These are phyloP conservation scores for Aethina tumida DNA, from an alignment of 1,140 invertebrate genomes.

Conservation along the genomic window DNA sequence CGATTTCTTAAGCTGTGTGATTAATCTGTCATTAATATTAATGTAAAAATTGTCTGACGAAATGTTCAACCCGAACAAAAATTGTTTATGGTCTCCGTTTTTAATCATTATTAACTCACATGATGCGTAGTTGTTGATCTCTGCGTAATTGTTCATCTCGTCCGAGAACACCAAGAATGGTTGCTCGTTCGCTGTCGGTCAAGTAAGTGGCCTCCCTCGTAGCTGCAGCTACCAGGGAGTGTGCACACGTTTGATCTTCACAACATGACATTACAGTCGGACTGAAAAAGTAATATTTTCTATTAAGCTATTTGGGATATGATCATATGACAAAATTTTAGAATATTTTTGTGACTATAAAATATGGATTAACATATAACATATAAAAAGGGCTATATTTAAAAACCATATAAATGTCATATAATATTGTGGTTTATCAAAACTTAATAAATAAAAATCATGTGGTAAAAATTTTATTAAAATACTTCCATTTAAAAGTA, in stretches of 20 bases:
- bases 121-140: constrained; percentile 27
- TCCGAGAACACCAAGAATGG: constrained; percentile 32
- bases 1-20: too few species aligned
- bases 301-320: not conserved
- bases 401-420: too few species aligned
- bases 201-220: constrained; percentile 27
- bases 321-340: not conserved
- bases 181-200: constrained; percentile 29
- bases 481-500: too few species aligned
- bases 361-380: too few species aligned
- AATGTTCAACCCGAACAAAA: too few species aligned
- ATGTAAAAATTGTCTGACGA: too few species aligned
- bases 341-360: not conserved
- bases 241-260: constrained; percentile 28
- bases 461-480: too few species aligned
- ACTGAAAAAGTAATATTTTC: not conserved
- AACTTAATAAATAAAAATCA: too few species aligned
- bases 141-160: constrained; percentile 31
- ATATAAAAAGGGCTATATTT: too few species aligned
- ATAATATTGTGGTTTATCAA: too few species aligned
- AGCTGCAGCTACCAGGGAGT: constrained; percentile 29
- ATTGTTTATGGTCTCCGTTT: too few species aligned
- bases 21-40: too few species aligned
- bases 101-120: constrained; percentile 35
- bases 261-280: constrained; percentile 24